These are phyloP conservation scores for Synaphobranchus kaupii DNA, from an alignment of 2,797 vertebrate genomes.

Conservation along the genomic window DNA sequence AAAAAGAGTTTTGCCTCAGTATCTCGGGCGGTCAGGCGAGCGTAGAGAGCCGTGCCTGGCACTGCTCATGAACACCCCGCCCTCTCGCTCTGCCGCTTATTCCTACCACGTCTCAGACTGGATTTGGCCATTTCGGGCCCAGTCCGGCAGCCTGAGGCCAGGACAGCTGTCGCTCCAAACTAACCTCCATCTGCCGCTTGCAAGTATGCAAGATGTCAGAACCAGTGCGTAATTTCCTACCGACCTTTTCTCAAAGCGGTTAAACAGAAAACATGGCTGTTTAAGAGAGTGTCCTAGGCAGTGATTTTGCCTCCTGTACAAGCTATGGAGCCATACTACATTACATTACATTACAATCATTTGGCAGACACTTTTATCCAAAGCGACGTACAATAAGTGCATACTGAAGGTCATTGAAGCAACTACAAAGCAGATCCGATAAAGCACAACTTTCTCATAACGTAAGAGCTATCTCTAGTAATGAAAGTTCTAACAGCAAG, in stretches of 20 bases:
- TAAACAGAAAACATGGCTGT: background rate
- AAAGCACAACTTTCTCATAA: too few species aligned
- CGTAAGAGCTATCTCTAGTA: too few species aligned
- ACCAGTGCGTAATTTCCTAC: background rate
- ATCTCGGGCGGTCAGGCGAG: background rate
- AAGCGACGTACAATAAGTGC: too few species aligned
- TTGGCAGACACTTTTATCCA: too few species aligned
- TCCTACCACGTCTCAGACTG: background rate
- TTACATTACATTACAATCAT: too few species aligned
- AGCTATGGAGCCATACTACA: background rate
- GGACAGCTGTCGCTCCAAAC: background rate
- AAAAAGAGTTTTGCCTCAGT: background rate
- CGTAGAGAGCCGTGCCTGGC: background rate
- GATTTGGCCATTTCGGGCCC: background rate
- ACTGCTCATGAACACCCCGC: background rate
- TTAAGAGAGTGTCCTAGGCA: background rate
- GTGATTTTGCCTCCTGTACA: background rate
- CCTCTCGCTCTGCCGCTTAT: background rate
- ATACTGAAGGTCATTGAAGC: too few species aligned
- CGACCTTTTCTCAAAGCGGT: background rate
- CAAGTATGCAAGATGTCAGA: background rate
- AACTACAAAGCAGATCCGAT: too few species aligned
- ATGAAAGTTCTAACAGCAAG: too few species aligned
- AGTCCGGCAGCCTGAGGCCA: background rate
- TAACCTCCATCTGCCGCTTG: background rate